A percentile compares a stretch with the other conserved stretches of the same genome.
Conservation (phyloP, 2,797 vertebrate genomes). For the Varecia variegata region DNA sequence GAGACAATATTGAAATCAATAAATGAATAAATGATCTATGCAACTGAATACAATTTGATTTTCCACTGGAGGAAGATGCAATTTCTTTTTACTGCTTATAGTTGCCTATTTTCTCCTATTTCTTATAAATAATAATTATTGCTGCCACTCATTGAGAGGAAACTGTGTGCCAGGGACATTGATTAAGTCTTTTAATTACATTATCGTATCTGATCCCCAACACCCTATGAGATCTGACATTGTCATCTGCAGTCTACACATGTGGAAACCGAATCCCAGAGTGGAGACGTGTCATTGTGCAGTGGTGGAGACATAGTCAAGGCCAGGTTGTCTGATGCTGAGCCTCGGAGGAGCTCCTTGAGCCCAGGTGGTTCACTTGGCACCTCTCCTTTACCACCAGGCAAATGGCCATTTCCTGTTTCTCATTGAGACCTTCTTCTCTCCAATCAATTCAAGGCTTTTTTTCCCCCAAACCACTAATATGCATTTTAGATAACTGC, state of each 20-base stretch:
- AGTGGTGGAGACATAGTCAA: not conserved
- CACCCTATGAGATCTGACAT: accelerated
- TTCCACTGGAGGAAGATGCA: not conserved
- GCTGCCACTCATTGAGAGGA: not conserved
- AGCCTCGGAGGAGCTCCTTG: accelerated
- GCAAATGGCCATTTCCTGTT: not conserved
- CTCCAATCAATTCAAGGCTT: accelerated
- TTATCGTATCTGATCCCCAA: not conserved
- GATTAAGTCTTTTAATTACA: not conserved
- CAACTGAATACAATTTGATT: not conserved
- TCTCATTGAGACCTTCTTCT: not conserved
- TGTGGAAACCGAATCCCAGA: not conserved
- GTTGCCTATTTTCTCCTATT: not conserved
- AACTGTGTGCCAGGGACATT: not conserved
- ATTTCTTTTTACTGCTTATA: not conserved
- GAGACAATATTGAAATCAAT: not conserved
- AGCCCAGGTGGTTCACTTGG: accelerated
- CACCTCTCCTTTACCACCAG: accelerated
- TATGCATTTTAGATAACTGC: not conserved
- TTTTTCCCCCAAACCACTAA: not conserved
- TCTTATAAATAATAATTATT: not conserved
- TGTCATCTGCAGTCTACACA: accelerated
- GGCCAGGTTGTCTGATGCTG: accelerated
- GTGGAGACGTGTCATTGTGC: not conserved
- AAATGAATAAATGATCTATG: not conserved